Evolutionary conservation across 2,797 vertebrate species (phyloP).

Genomic region (Mallotus villosus): DNA sequence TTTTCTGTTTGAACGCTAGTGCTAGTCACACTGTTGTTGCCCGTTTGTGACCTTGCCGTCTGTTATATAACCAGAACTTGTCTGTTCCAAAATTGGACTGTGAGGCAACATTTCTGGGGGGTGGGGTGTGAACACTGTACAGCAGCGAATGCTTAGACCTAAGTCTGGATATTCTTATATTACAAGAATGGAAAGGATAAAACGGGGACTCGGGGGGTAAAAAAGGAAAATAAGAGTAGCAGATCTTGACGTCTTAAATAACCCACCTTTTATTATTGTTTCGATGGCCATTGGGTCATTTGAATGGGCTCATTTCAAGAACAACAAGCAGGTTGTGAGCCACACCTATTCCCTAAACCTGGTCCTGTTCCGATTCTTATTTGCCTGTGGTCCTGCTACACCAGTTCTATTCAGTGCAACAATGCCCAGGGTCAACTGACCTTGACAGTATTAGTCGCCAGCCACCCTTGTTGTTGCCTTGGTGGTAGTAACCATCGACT

Average conservation of each 20-base stretch:
- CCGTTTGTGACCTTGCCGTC: neutral
- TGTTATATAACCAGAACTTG: neutral
- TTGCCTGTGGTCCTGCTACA: conserved; percentile 3
- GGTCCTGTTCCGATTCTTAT: conserved; percentile 19
- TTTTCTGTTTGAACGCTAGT: neutral
- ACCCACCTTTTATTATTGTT: no score
- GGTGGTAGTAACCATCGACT: conserved; percentile 42
- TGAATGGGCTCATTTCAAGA: neutral
- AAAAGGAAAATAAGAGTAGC: no score
- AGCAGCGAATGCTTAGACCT: no score
- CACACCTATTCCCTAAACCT: conserved; percentile 10
- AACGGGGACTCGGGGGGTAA: no score
- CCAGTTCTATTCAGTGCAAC: conserved; percentile 9
- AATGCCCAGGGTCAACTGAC: conserved; percentile 47
- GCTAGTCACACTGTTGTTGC: neutral
- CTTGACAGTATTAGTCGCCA: conserved; percentile 59
- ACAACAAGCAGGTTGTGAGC: neutral
- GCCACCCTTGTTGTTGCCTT: conserved; percentile 48
- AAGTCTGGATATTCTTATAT: no score
- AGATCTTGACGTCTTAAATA: no score
- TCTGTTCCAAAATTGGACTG: no score
- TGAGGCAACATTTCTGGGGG: no score
- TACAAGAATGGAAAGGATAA: no score
- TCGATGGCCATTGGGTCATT: no score
- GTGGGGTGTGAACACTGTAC: no score